Evolutionary conservation across 2,113 vertebrate species (phyloP).

Genomic region (Alces alces): DNA sequence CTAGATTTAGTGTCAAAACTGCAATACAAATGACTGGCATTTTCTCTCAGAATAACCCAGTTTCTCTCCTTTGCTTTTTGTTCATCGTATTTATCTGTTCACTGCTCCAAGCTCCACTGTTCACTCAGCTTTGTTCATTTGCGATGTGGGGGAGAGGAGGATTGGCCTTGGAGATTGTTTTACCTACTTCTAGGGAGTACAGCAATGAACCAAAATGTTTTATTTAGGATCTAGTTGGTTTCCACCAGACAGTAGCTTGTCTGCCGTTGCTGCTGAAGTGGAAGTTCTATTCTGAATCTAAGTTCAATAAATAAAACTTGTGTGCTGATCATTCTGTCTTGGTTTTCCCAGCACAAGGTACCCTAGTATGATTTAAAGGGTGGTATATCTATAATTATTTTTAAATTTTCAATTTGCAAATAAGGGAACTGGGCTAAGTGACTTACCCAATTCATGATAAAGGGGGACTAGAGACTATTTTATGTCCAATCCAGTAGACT

Average conservation of each 20-base stretch:
- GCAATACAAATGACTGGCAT: not conserved
- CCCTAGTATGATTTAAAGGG: not conserved
- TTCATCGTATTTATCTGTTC: not conserved
- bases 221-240: not conserved
- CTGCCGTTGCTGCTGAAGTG: not conserved
- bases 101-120: not conserved
- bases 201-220: not conserved
- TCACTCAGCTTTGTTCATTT: not conserved
- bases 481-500: not conserved
- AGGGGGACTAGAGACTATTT: not conserved
- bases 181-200: not conserved
- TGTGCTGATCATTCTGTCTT: not conserved
- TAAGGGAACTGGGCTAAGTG: not conserved
- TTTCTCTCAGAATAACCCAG: not conserved
- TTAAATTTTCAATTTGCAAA: conserved; percentile 28
- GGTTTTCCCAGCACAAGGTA: not conserved
- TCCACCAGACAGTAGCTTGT: not conserved
- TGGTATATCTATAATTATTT: not conserved
- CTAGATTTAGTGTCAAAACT: not conserved
- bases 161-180: not conserved
- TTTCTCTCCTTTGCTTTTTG: not conserved
- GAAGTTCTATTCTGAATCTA: not conserved
- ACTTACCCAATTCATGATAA: not conserved
- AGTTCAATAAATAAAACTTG: not conserved
- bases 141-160: not conserved